Base-by-base conservation (phyloP, 2,888 invertebrate species). In the Drosophila setosimentum region DNA sequence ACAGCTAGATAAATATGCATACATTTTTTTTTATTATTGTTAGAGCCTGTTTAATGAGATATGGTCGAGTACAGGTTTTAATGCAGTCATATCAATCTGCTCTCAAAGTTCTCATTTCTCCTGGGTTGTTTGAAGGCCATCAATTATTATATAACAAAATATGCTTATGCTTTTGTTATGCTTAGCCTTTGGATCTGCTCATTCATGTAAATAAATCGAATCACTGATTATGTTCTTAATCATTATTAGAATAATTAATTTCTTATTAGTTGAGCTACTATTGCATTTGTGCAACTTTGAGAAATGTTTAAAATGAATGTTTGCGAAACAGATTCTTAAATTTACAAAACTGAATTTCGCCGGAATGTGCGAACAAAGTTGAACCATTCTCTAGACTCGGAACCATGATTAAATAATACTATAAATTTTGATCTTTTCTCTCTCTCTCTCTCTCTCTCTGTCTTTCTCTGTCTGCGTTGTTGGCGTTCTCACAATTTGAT, bases 401-500 rank as follows among this genome's bases (percentile, higher is more conserved):
- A 21, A 13, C 13, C 21, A 13, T 45, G 3, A 24, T 24, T 24
- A 7, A 24, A 24, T 45, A 45, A 3, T 13, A 21, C 10, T 29
- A n/a, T 27, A 37, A 4, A 27, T 37, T 37, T 27, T 1, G 11
- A 24, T n/a, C 2, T 54, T 10, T 24, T 21, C 32, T 32, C 3
- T 32, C 32, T 32, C 10, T 1, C 11, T 21, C 2, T 5, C 5
- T 3, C n/a, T 21, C 29, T 40, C 24, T 27, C 2, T n/a, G n/a
- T 21, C n/a, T 69, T 33, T 58, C n/a, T n/a, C 10, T 42, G 29
- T 33, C 21, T 32, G 2, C 3, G 16, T 49, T 35, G 30, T 70
- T 68, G 51, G 50, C 51, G 62, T 62, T 64, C 59, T 58, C 54
- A 37, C 73, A 70, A 42, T 74, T 62, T 48, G 61, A 40, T 73